Conservation (phyloP, 2,113 vertebrate species). For the Leptobrachium ailaonicum region DNA sequence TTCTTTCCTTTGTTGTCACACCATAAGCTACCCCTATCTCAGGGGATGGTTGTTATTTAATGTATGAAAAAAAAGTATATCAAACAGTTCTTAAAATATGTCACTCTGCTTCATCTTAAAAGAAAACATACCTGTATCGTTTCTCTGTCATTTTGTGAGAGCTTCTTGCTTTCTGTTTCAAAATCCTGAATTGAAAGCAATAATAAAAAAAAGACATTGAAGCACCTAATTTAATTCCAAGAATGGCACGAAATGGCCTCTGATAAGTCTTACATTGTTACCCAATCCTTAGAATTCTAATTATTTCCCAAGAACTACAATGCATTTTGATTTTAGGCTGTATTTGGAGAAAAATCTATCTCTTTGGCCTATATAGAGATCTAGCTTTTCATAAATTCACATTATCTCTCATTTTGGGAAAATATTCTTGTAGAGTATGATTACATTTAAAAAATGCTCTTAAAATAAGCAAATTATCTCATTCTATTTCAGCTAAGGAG, state of each 20-base stretch:
- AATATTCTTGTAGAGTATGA: not conserved
- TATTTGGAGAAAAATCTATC: no score
- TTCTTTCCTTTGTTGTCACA: conserved; percentile 26
- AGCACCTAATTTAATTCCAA: conserved; percentile 26
- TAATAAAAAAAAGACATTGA: conserved; percentile 16
- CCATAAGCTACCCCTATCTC: conserved; percentile 21
- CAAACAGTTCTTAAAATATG: conserved; percentile 33
- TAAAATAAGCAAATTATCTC: no score
- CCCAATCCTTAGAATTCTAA: conserved; percentile 36
- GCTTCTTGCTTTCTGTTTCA: conserved; percentile 21
- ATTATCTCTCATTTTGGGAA: not conserved
- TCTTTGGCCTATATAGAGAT: no score
- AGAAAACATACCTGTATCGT: conserved; percentile 34
- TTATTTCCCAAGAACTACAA: conserved; percentile 29
- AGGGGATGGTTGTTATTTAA: conserved; percentile 19
- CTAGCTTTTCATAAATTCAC: no score
- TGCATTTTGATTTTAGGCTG: conserved; percentile 2
- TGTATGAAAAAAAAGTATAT: conserved; percentile 22
- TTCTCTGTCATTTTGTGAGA: conserved; percentile 30
- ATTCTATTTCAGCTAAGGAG: no score
- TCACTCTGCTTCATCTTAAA: conserved; percentile 39
- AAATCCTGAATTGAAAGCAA: not conserved
- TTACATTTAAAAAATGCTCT: not conserved
- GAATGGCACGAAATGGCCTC: conserved; percentile 14
- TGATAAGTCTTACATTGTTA: conserved; percentile 37